Evolutionary conservation across 1,140 invertebrate genomes (phyloP).

Genomic region (Charaxes varanes): DNA sequence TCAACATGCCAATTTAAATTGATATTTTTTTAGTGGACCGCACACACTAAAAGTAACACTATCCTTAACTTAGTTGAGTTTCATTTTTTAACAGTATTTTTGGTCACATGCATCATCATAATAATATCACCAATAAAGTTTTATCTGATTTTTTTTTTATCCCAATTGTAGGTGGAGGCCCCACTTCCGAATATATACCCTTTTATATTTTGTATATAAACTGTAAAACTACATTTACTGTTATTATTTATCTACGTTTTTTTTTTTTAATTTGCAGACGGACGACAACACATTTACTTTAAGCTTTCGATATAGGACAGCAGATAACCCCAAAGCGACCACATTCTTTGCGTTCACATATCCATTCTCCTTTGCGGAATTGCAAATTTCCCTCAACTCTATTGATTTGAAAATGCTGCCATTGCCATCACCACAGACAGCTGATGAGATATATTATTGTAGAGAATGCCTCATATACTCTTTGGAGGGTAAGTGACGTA

Average conservation of each 20-base stretch:
- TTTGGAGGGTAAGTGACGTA: slow-evolving; percentile 83
- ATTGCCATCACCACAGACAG: slow-evolving; percentile 36
- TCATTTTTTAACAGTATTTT: too few relatives aligned
- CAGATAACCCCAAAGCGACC: slow-evolving; percentile 82
- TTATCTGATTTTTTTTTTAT: neutral
- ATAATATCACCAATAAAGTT: neutral
- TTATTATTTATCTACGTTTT: slow-evolving; percentile 3
- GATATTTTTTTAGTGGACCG: too few relatives aligned
- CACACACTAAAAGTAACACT: too few relatives aligned
- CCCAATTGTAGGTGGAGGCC: too few relatives aligned
- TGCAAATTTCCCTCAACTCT: slow-evolving; percentile 80
- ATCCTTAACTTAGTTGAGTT: too few relatives aligned
- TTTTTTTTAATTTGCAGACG: slow-evolving; percentile 73
- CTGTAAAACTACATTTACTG: slow-evolving; percentile 3
- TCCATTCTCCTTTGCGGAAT: slow-evolving; percentile 90
- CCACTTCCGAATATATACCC: too few relatives aligned
- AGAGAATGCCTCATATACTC: slow-evolving; percentile 88
- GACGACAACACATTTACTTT: slow-evolving; percentile 84
- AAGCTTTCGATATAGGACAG: slow-evolving; percentile 85
- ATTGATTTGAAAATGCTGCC: slow-evolving; percentile 78
- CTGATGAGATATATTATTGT: slow-evolving; percentile 89
- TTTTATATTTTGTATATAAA: too few relatives aligned
- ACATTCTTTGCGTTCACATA: slow-evolving; percentile 95
- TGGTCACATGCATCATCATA: too few relatives aligned
- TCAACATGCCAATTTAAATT: too few relatives aligned